Conservation (phyloP, 2,113 vertebrate species). For the Heteronetta atricapilla region DNA sequence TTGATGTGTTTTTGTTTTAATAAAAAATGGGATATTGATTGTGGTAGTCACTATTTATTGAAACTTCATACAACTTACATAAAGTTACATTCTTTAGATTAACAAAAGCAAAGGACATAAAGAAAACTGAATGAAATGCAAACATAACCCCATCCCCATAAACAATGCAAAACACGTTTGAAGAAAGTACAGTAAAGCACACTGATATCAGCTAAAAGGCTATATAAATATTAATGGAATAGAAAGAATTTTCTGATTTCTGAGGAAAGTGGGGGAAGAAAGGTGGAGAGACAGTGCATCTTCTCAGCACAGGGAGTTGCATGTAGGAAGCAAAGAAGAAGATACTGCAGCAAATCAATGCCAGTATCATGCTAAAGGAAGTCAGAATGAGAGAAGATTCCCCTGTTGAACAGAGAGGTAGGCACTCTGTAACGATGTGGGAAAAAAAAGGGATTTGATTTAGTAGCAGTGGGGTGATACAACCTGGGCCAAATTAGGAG, state of each 20-base stretch:
- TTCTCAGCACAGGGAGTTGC: slow-evolving; percentile 19
- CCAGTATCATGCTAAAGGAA: background rate
- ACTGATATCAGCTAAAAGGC: background rate
- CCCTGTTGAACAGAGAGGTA: background rate
- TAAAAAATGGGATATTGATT: background rate
- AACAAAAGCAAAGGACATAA: background rate
- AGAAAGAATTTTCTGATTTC: slow-evolving; percentile 36
- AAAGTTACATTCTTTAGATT: background rate
- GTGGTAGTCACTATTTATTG: background rate
- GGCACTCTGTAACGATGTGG: background rate
- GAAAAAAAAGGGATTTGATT: background rate
- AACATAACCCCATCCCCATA: background rate
- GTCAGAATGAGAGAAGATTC: slow-evolving; percentile 12
- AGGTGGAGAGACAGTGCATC: slow-evolving; percentile 3
- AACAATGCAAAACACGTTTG: background rate
- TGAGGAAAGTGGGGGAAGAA: background rate
- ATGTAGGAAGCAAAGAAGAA: slow-evolving; percentile 1
- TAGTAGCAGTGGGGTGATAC: background rate
- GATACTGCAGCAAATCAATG: slow-evolving; percentile 21
- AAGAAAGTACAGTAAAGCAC: background rate
- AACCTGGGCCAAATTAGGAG: background rate
- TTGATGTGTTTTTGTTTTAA: background rate
- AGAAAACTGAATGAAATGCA: background rate
- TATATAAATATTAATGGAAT: slow-evolving; percentile 29
- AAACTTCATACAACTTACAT: background rate